Percentiles rank a stretch among this genome's conserved stretches.
These are phyloP conservation scores for Malthinus flaveolus DNA, from an alignment of 2,888 invertebrate species.

Conservation along the genomic window DNA sequence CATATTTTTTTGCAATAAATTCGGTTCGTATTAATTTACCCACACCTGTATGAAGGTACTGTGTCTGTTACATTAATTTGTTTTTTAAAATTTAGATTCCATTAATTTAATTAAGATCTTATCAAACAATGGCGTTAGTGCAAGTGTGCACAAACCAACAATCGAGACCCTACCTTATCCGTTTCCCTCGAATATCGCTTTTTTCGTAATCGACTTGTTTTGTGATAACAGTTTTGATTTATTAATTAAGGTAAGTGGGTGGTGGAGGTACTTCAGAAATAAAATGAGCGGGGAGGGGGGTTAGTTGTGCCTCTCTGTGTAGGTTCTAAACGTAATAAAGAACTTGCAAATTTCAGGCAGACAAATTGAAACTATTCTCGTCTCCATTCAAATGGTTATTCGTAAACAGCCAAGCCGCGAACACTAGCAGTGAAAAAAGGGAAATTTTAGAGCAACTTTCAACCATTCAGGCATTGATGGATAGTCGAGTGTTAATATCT, in stretches of 20 bases:
- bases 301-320: no score
- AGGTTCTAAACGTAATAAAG: no score
- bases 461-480: conserved; percentile 49
- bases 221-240: conserved; percentile 48
- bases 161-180: conserved; percentile 24
- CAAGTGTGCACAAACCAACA: conserved; percentile 27
- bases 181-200: conserved; percentile 42
- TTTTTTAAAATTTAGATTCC: conserved; percentile 29
- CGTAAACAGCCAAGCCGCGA: not conserved
- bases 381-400: conserved; percentile 60
- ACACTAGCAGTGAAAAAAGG: not conserved
- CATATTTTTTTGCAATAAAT: conserved; percentile 35
- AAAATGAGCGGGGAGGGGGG: no score
- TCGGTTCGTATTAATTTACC: conserved; percentile 29
- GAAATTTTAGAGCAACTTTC: conserved; percentile 28
- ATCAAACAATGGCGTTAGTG: conserved; percentile 24
- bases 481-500: conserved; percentile 59
- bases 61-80: not conserved
- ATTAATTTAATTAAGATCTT: conserved; percentile 30
- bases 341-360: conserved; percentile 50
- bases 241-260: conserved; percentile 46
- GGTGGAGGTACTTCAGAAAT: no score
- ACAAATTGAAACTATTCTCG: conserved; percentile 54
- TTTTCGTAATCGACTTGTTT: conserved; percentile 53
- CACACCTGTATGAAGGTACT: not conserved